phyloP scores from a whole-genome alignment of 2,797 vertebrate species.

The Sandelia bainsii region DNA sequence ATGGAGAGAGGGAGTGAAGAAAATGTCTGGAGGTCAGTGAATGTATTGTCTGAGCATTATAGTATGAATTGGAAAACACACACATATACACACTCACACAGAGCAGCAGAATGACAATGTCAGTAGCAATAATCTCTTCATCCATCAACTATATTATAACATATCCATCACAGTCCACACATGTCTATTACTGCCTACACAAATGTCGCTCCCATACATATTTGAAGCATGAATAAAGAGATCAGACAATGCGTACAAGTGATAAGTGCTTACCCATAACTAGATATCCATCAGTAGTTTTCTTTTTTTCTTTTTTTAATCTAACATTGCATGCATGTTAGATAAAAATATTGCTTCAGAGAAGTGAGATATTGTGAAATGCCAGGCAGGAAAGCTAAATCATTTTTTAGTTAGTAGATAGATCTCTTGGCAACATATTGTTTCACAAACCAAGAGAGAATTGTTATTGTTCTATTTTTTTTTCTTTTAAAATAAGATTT shows the following conservation, averaged over 20 bases:
- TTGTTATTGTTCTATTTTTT: slow-evolving; percentile 39
- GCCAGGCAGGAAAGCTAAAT: slow-evolving; percentile 47
- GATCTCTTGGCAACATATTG: slow-evolving; percentile 51
- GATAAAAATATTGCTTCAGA: slow-evolving; percentile 43
- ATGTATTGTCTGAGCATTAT: slow-evolving; percentile 43
- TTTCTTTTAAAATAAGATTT: slow-evolving; percentile 23
- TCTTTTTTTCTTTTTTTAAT: slow-evolving; percentile 30
- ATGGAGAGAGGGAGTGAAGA: slow-evolving; percentile 8
- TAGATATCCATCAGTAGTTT: slow-evolving; percentile 57
- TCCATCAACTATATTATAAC: slow-evolving; percentile 69
- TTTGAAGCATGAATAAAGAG: slow-evolving; percentile 51
- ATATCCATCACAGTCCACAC: slow-evolving; percentile 57
- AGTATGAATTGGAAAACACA: slow-evolving; percentile 44
- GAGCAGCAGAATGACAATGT: slow-evolving; percentile 48
- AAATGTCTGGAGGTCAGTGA: slow-evolving; percentile 53
- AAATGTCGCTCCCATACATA: slow-evolving; percentile 40
- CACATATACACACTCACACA: slow-evolving; percentile 8
- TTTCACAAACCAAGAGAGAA: slow-evolving; percentile 55
- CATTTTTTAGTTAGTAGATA: slow-evolving; percentile 50
- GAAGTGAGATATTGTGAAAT: slow-evolving; percentile 56
- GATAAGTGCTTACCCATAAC: slow-evolving; percentile 51
- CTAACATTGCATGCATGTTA: slow-evolving; percentile 18
- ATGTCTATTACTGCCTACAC: slow-evolving; percentile 41
- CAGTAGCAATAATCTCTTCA: slow-evolving; percentile 67
- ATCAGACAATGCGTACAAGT: slow-evolving; percentile 37